These are phyloP conservation scores for Hydrozoanthus tunicans DNA, from an alignment of 64 coral and sea anemone genomes.

Conservation along the genomic window DNA sequence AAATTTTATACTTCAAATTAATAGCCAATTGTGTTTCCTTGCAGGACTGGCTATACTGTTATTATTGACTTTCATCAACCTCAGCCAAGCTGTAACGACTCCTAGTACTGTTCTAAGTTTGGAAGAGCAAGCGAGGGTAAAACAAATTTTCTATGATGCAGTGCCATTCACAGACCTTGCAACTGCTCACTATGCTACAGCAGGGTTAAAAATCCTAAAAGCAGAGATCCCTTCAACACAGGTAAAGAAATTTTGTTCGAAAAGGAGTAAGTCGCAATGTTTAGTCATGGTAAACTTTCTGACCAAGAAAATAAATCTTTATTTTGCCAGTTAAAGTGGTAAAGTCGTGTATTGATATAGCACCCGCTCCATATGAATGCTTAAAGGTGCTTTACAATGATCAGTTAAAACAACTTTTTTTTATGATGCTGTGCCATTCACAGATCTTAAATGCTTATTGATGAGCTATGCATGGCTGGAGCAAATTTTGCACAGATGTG, in stretches of 20 bases:
- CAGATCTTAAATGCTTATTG: conserved; percentile 33
- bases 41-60: conserved; percentile 79
- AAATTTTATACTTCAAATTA: not conserved
- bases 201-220: conserved; percentile 77
- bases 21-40: not conserved
- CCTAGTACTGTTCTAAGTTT: conserved; percentile 71
- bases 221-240: conserved; percentile 73
- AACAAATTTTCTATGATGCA: conserved; percentile 81
- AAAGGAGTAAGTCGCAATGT: no score
- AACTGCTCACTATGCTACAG: conserved; percentile 57
- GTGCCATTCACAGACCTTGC: conserved; percentile 80
- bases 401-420: conserved; percentile 68
- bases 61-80: conserved; percentile 51
- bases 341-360: no score
- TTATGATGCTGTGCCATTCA: conserved; percentile 76
- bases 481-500: no score
- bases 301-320: no score
- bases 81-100: conserved; percentile 33
- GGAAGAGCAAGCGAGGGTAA: conserved; percentile 77
- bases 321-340: no score
- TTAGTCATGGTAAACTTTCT: no score
- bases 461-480: no score
- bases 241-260: conserved; percentile 3
- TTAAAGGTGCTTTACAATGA: no score
- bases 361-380: no score